Conservation (phyloP, 2,888 invertebrate species). For the Eristalis arbustorum region DNA sequence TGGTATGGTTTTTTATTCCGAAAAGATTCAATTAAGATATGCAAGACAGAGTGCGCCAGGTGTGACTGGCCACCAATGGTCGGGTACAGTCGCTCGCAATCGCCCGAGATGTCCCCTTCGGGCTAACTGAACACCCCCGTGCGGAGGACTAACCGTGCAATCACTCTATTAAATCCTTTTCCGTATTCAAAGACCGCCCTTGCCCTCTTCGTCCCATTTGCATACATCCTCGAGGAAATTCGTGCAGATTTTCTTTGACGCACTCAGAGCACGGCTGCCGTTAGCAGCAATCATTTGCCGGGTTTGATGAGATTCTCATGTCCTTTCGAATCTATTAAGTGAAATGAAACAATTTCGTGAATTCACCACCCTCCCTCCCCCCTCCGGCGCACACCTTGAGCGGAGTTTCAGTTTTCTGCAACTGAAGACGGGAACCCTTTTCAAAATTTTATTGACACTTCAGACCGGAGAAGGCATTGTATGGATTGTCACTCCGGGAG, state of each 20-base stretch:
- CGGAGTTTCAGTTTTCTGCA: background rate
- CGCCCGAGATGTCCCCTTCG: background rate
- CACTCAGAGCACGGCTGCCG: background rate
- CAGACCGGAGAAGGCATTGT: constrained; percentile 27
- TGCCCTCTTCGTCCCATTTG: background rate
- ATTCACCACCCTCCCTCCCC: constrained; percentile 2
- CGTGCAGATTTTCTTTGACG: constrained; percentile 12
- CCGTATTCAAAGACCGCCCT: background rate
- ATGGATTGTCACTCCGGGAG: constrained; percentile 51
- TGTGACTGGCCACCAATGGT: background rate
- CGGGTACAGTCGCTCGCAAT: background rate
- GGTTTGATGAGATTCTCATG: constrained; percentile 34
- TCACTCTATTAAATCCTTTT: background rate
- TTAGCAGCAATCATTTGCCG: constrained; percentile 6
- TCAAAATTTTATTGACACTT: constrained; percentile 57
- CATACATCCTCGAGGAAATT: background rate
- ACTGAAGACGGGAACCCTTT: constrained; percentile 14
- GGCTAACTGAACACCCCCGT: background rate
- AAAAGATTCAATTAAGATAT: constrained; percentile 44
- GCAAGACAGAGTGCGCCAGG: background rate
- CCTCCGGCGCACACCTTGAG: background rate
- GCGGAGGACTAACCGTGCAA: background rate
- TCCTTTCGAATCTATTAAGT: constrained; percentile 39
- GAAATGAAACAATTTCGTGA: constrained; percentile 53
- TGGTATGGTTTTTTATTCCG: background rate